Base-by-base conservation (phyloP, 2,797 vertebrate genomes). In the Coilia nasus region DNA sequence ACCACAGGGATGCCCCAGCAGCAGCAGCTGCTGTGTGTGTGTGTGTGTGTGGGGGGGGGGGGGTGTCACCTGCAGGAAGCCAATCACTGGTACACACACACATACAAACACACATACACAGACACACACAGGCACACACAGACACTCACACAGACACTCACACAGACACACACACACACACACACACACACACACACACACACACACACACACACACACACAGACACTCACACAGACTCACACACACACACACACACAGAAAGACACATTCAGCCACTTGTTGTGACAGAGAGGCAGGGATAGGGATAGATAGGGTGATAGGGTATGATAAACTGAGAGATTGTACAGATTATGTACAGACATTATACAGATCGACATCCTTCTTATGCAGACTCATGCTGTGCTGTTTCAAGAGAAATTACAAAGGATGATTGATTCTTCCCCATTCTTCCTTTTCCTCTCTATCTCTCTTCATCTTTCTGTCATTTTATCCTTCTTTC, bases 271-370 rank as follows among this genome's bases (percentile, higher is more conserved):
- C 62, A 67, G 23, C 60, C n/a, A n/a, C n/a, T n/a, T n/a, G n/a
- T 57, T 57, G 9, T 57, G 9, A 15, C 54, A 57, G 2, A 2
- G 54, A 57, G 9, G 7, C 23, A 25, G 23, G 92, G 98, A 97
- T 88, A 97, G 94, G 82, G 57, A n/a, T n/a, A 60, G 57, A 60
- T 17, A 57, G 14, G 17, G 56, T 17, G 21, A 23, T 17, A 2
- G 59, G n/a, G 23, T 2, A 60, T 23, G 59, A 60, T n/a, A n/a
- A n/a, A n/a, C n/a, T n/a, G n/a, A n/a, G n/a, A n/a, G n/a, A n/a
- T n/a, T n/a, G n/a, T n/a, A n/a, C n/a, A n/a, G n/a, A n/a, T n/a
- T n/a, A n/a, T n/a, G n/a, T n/a, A n/a, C n/a, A n/a, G n/a, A n/a
- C n/a, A n/a, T n/a, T n/a, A n/a, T n/a, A n/a, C n/a, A n/a, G n/a